Evolutionary conservation across 2,113 vertebrate genomes (phyloP).

Genomic region (Aptenodytes forsteri): DNA sequence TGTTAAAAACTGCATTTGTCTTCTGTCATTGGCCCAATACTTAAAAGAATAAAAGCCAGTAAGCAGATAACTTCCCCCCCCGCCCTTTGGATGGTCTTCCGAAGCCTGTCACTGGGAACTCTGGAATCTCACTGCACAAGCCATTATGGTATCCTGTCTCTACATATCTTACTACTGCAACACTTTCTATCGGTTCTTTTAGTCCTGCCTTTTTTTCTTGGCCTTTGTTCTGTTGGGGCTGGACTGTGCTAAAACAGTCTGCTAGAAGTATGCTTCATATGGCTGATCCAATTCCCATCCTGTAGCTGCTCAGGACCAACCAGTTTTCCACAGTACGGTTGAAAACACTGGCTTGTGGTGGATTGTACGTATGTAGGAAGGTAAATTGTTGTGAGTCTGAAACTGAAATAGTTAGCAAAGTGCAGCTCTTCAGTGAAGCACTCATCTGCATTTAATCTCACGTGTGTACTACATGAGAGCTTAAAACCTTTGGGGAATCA

Average conservation of each 20-base stretch:
- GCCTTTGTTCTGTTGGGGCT: neutral
- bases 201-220: neutral
- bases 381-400: neutral
- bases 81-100: neutral
- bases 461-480: accelerated
- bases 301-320: neutral
- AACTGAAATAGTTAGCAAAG: neutral
- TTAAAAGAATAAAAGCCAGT: neutral
- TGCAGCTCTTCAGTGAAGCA: neutral
- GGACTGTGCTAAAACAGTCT: neutral
- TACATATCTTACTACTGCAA: neutral
- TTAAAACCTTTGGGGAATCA: neutral
- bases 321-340: accelerated
- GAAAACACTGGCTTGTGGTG: neutral
- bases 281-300: neutral
- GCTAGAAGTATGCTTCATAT: neutral
- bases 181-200: neutral
- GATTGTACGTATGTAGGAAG: neutral
- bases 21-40: neutral
- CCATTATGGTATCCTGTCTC: neutral
- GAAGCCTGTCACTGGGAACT: neutral
- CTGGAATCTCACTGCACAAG: neutral
- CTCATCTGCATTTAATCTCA: neutral
- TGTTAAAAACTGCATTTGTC: neutral
- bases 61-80: too few species aligned